A percentile compares a stretch with the other conserved stretches of the same genome.
Evolutionary conservation across 2,888 invertebrate genomes (phyloP).

Genomic region (Euproctis similis): DNA sequence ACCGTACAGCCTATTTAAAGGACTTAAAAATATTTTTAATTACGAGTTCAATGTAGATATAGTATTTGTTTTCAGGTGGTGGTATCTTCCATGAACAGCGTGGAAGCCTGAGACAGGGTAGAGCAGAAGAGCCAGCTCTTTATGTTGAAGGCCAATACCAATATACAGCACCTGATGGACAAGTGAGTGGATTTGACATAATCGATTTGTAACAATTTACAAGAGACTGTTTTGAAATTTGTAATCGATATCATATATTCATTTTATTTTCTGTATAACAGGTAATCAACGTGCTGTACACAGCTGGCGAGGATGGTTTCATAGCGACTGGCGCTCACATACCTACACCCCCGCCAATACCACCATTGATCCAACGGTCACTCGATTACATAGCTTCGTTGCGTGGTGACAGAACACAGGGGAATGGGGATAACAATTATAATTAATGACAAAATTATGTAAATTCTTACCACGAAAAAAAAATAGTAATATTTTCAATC

Average conservation of each 20-base stretch:
- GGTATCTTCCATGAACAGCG: conserved; percentile 60
- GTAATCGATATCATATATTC: not conserved
- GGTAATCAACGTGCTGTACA: conserved; percentile 77
- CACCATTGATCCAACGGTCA: conserved; percentile 78
- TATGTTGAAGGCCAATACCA: conserved; percentile 60
- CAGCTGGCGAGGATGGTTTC: conserved; percentile 82
- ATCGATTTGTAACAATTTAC: too few relatives aligned
- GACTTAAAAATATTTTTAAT: too few relatives aligned
- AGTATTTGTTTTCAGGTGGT: conserved; percentile 35
- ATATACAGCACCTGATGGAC: conserved; percentile 56
- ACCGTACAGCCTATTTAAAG: too few relatives aligned
- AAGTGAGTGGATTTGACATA: conserved; percentile 33
- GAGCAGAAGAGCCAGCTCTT: conserved; percentile 24
- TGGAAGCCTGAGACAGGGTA: conserved; percentile 20
- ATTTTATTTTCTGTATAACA: conserved; percentile 23
- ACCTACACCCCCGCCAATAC: conserved; percentile 81
- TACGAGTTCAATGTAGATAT: too few relatives aligned
- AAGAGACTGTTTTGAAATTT: not conserved
- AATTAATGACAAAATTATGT: too few relatives aligned
- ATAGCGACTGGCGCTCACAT: conserved; percentile 76
- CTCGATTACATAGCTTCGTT: conserved; percentile 76
- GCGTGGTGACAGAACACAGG: not conserved
- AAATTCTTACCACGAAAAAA: too few relatives aligned
- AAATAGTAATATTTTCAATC: too few relatives aligned
- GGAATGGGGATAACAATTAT: too few relatives aligned